Percentiles rank a stretch among this genome's conserved stretches.
Conservation (phyloP, 2,797 vertebrate genomes). For the Coluber constrictor region DNA sequence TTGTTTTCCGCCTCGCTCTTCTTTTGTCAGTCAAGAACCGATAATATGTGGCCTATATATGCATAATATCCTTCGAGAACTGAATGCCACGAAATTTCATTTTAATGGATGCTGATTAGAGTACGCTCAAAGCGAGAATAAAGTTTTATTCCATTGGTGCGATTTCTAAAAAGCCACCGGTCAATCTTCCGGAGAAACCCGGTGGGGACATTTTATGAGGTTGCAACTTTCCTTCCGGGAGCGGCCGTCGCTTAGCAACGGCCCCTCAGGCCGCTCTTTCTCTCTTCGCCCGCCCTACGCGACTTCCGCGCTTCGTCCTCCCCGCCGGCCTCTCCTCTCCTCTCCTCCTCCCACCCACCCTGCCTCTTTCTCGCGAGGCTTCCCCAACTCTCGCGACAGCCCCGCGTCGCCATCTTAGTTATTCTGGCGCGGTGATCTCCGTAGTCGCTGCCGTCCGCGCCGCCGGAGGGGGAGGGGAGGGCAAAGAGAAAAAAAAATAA, state of each 20-base stretch:
- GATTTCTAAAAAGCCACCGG: not conserved
- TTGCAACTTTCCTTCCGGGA: not conserved
- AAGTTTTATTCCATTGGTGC: not conserved
- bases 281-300: not conserved
- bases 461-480: not conserved
- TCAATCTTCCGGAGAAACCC: not conserved
- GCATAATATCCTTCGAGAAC: no score
- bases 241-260: not conserved
- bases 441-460: constrained; percentile 9
- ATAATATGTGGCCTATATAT: no score
- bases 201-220: not conserved
- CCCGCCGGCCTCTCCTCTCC: not conserved
- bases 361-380: constrained; percentile 42
- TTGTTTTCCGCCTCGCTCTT: not conserved
- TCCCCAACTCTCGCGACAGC: constrained; percentile 35
- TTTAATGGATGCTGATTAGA: no score
- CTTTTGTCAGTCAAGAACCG: not conserved
- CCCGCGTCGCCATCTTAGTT: constrained; percentile 69
- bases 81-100: no score
- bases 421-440: not conserved
- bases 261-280: not conserved
- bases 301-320: not conserved
- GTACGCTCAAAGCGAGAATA: no score
- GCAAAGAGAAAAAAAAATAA: no score
- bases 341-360: no score